phyloP scores from a whole-genome alignment of 2,888 invertebrate genomes.

The Trichogramma evanescens region DNA sequence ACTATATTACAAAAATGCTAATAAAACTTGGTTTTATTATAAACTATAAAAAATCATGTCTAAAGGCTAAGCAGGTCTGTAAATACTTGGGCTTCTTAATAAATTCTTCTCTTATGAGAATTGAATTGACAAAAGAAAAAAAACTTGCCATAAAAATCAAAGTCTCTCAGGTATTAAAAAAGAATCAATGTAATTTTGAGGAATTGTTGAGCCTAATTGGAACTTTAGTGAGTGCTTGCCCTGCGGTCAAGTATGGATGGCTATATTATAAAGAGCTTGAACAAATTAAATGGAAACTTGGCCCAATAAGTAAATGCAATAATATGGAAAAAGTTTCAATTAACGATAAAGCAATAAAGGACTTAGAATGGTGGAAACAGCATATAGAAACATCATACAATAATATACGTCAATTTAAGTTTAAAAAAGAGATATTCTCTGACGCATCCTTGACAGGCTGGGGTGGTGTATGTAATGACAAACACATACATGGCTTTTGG shows the following conservation, averaged over 20 bases:
- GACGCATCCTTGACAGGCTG: not conserved
- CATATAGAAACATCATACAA: not conserved
- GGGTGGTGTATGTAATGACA: not conserved
- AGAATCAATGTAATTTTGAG: too few species aligned
- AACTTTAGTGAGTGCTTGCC: too few species aligned
- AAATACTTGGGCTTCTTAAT: not conserved
- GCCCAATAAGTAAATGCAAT: too few species aligned
- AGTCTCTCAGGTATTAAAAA: too few species aligned
- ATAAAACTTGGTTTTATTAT: constrained; percentile 3
- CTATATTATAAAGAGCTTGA: too few species aligned
- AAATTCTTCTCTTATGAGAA: not conserved
- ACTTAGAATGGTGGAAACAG: not conserved
- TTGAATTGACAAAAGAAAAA: not conserved
- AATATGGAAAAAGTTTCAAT: too few species aligned
- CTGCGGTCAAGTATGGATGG: too few species aligned
- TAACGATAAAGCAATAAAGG: too few species aligned
- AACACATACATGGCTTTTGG: not conserved
- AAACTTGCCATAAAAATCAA: too few species aligned
- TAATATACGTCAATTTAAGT: not conserved
- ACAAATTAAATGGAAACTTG: too few species aligned
- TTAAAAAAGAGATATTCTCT: not conserved
- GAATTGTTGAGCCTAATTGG: too few species aligned
- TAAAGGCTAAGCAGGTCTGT: not conserved
- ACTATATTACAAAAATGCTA: not conserved
- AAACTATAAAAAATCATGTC: not conserved